Base-by-base conservation (phyloP, 2,888 invertebrate genomes). In the Acanthosepion lycidas region DNA sequence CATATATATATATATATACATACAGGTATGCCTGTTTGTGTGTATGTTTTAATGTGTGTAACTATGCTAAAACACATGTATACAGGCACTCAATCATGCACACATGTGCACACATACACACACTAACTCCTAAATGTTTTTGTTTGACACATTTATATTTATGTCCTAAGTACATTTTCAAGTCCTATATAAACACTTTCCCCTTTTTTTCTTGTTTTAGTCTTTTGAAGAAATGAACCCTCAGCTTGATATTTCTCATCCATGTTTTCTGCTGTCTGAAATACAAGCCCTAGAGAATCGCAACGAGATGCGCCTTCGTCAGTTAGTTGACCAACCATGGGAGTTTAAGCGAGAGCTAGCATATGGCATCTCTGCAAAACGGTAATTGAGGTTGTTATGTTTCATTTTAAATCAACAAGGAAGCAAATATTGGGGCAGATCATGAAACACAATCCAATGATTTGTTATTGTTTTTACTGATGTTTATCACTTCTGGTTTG, bases 231-330 rank as follows among this genome's bases (percentile, higher is more conserved):
- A n/a, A n/a, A n/a, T 6, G n/a, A 28, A 78, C 5, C 59, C 28
- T 78, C 78, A 78, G 28, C 78, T 23, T 59, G 59, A 59, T 59
- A 59, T 59, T 59, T 6, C 49, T 33, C 93, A n/a, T 93, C 26
- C 93, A 6, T 26, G 51, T 26, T 49, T 95, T 95, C 96, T 96
- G 4, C 95, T 97, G 93, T 96, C 96, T 49, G 96, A 96, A 91
- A 95, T 95, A 28, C 93, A 97, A 95, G 95, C 95, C 53, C 94
- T 97, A 59, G 96, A 96, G 94, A 97, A 96, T 53, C 96, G 96
- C 42, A 96, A 96, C 64, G 97, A 97, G 95, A 96, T 95, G 91
- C 94, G 97, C 28, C 95, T 96, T 94, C 96, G 96, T 94, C 96
- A 97, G 64, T 95, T 97, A 51, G 96, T 97, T 0, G 96, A 96